Evolutionary conservation across 2,113 vertebrate species (phyloP).

Genomic region (Lasiurus borealis): DNA sequence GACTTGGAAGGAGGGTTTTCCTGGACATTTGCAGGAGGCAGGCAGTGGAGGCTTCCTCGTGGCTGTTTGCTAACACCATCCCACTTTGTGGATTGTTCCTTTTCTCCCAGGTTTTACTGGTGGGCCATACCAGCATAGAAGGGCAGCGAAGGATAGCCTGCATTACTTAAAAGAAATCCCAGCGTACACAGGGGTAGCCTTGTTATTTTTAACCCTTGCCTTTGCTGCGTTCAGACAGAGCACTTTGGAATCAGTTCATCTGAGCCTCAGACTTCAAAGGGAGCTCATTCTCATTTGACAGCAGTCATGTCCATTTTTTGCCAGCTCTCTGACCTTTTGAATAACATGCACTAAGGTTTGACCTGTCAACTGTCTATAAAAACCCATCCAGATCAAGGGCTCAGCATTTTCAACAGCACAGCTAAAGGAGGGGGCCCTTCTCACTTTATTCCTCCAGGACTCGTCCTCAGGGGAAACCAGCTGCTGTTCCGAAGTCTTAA

Average conservation of each 20-base stretch:
- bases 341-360: constrained; percentile 31
- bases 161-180: constrained; percentile 21
- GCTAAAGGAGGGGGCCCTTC: constrained; percentile 45
- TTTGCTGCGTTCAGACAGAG: constrained; percentile 7
- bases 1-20: neutral
- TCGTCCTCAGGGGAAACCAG: constrained; percentile 42
- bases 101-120: neutral
- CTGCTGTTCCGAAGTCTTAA: constrained; percentile 39
- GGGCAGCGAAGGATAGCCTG: too few relatives aligned
- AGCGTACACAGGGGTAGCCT: neutral
- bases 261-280: constrained; percentile 63
- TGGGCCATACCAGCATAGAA: neutral
- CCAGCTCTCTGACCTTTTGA: constrained; percentile 62
- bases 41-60: neutral
- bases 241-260: constrained; percentile 21
- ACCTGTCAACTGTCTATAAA: constrained; percentile 56
- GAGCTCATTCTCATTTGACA: constrained; percentile 53
- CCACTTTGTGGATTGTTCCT: neutral
- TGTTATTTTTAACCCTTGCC: constrained; percentile 41
- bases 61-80: neutral
- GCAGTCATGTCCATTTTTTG: constrained; percentile 40
- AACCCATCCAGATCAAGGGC: constrained; percentile 44
- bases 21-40: neutral
- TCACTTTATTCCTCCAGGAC: constrained; percentile 61
- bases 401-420: constrained; percentile 23